Evolutionary conservation across 64 coral and sea anemone species (phyloP).

Genomic region (Exaiptasia diaphana): DNA sequence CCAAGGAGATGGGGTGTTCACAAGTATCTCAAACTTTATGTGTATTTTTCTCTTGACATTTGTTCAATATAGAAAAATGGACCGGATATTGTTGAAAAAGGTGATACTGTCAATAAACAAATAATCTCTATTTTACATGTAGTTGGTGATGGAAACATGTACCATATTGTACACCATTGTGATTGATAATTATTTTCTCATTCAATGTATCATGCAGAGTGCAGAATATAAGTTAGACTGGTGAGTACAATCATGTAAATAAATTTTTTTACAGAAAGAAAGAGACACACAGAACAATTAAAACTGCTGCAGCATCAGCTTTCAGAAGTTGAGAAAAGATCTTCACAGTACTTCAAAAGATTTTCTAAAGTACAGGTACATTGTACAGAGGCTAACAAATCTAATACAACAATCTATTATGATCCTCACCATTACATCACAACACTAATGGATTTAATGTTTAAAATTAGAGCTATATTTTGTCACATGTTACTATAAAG

Average conservation of each 20-base stretch:
- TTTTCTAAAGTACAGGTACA: constrained; percentile 75
- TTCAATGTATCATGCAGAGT: no score
- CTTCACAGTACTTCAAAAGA: constrained; percentile 62
- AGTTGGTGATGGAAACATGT: not conserved
- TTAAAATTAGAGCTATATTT: no score
- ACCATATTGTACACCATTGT: no score
- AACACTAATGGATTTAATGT: no score
- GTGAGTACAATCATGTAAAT: not conserved
- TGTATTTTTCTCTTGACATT: not conserved
- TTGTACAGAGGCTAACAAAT: not conserved
- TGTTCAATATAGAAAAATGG: constrained; percentile 17
- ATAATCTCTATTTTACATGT: not conserved
- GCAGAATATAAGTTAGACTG: not conserved
- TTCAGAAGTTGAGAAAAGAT: constrained; percentile 39
- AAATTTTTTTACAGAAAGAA: constrained; percentile 38
- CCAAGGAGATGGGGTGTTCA: no score
- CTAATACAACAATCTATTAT: not conserved
- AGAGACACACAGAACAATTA: constrained; percentile 59
- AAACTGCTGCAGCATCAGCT: constrained; percentile 62
- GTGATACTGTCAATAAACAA: not conserved
- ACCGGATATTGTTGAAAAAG: constrained; percentile 44
- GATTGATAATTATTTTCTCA: no score
- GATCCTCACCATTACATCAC: no score
- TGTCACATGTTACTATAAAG: no score
- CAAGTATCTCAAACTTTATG: not conserved